Conservation (phyloP, 1,140 invertebrate genomes). For the Zaprionus nigranus region DNA sequence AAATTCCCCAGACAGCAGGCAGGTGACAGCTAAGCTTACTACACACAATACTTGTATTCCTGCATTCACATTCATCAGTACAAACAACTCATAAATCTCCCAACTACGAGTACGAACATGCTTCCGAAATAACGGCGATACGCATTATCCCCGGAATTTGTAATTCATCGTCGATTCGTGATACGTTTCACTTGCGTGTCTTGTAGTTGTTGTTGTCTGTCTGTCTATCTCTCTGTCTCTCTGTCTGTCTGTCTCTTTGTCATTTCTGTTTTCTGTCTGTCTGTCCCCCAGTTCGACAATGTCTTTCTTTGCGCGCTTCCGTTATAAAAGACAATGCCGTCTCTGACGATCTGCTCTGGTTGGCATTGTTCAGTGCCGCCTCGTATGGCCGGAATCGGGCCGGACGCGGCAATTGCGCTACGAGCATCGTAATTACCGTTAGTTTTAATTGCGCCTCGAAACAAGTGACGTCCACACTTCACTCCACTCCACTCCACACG, state of each 20-base stretch:
- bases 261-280: background rate
- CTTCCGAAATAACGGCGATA: constrained; percentile 19
- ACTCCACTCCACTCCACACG: constrained; percentile 31
- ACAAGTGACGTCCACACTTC: constrained; percentile 37
- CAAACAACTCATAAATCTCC: background rate
- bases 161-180: constrained; percentile 20
- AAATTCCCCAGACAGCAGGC: background rate
- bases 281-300: constrained; percentile 17
- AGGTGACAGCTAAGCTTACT: background rate
- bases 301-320: constrained; percentile 52
- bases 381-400: constrained; percentile 38
- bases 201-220: background rate
- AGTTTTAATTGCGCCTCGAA: constrained; percentile 49
- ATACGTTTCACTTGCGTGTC: constrained; percentile 52
- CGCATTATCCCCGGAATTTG: constrained; percentile 27
- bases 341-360: constrained; percentile 69
- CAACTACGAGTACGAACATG: background rate
- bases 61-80: background rate
- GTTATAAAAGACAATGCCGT: constrained; percentile 48
- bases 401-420: constrained; percentile 59
- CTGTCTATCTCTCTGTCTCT: background rate
- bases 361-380: constrained; percentile 75
- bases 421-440: constrained; percentile 67
- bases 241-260: too few relatives aligned
- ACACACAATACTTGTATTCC: background rate